A percentile compares a stretch with the other conserved stretches of the same genome.
Evolutionary conservation across 2,888 invertebrate species (phyloP).

Genomic region (Nomada fucata): DNA sequence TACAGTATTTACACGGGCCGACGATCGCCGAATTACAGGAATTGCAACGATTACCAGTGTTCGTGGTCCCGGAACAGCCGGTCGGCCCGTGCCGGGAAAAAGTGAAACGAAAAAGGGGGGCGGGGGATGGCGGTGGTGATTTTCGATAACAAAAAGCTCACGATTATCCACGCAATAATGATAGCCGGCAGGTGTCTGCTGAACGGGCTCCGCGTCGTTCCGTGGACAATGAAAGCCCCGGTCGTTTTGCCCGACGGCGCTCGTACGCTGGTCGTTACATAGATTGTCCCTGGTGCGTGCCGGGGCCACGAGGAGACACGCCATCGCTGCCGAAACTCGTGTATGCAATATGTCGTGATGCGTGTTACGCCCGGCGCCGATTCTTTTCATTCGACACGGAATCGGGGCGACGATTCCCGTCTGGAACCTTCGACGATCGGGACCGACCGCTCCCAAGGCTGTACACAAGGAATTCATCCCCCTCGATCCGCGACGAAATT

Average conservation of each 20-base stretch:
- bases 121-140: constrained; percentile 53
- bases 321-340: constrained; percentile 63
- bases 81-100: constrained; percentile 13
- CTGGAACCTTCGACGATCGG: not conserved
- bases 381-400: constrained; percentile 51
- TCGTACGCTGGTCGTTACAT: constrained; percentile 67
- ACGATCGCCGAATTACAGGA: constrained; percentile 67
- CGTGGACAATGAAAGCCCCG: constrained; percentile 74
- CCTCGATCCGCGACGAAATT: too few relatives aligned
- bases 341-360: constrained; percentile 81
- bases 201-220: constrained; percentile 66
- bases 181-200: constrained; percentile 81
- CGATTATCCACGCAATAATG: constrained; percentile 79
- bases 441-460: too few relatives aligned
- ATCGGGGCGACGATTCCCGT: constrained; percentile 1
- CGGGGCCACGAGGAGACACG: constrained; percentile 66
- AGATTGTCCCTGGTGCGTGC: constrained; percentile 73
- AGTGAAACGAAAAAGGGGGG: constrained; percentile 2
- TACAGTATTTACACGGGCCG: constrained; percentile 53
- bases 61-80: constrained; percentile 33
- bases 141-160: constrained; percentile 79
- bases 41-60: constrained; percentile 64
- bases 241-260: constrained; percentile 68
- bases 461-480: too few relatives aligned
- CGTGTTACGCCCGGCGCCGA: constrained; percentile 55